A percentile compares a stretch with the other conserved stretches of the same genome.
phyloP scores from a whole-genome alignment of 1,140 invertebrate genomes.

The Drosophila elegans region DNA sequence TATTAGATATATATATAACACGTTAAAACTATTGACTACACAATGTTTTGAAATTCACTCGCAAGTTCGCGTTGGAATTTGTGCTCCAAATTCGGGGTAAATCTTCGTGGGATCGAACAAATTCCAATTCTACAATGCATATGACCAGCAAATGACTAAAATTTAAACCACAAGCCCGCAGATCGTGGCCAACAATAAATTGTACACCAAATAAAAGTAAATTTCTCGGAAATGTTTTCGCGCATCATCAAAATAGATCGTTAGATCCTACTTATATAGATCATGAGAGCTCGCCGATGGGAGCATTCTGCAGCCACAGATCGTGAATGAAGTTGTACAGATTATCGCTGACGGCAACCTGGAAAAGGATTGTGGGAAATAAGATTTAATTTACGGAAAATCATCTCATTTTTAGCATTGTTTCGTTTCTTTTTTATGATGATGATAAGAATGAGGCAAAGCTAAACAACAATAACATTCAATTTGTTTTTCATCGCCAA shows the following conservation, averaged over 20 bases:
- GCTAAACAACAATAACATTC: too few relatives aligned
- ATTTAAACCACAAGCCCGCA: constrained; percentile 1
- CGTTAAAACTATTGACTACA: constrained; percentile 52
- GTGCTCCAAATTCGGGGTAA: constrained; percentile 20
- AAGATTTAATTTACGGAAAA: background rate
- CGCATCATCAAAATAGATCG: constrained; percentile 15
- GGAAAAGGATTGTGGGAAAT: constrained; percentile 44
- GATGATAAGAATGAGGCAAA: too few relatives aligned
- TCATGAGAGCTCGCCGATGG: constrained; percentile 98
- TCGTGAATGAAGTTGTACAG: constrained; percentile 98
- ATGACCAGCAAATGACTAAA: constrained; percentile 82
- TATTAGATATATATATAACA: constrained; percentile 21
- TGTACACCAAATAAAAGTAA: constrained; percentile 34
- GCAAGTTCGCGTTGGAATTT: constrained; percentile 29
- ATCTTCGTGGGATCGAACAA: constrained; percentile 8
- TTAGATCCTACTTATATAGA: constrained; percentile 74
- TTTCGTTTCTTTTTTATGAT: too few relatives aligned
- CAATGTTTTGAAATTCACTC: constrained; percentile 35
- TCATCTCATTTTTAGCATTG: too few relatives aligned
- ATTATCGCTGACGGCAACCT: constrained; percentile 98
- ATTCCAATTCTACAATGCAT: constrained; percentile 54
- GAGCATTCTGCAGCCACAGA: constrained; percentile 98
- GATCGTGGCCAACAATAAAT: constrained; percentile 10
- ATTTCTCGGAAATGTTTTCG: constrained; percentile 47
- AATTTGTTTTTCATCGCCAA: too few relatives aligned